Conservation (phyloP, 2,113 vertebrate species). For the Lampris megalopsis region DNA sequence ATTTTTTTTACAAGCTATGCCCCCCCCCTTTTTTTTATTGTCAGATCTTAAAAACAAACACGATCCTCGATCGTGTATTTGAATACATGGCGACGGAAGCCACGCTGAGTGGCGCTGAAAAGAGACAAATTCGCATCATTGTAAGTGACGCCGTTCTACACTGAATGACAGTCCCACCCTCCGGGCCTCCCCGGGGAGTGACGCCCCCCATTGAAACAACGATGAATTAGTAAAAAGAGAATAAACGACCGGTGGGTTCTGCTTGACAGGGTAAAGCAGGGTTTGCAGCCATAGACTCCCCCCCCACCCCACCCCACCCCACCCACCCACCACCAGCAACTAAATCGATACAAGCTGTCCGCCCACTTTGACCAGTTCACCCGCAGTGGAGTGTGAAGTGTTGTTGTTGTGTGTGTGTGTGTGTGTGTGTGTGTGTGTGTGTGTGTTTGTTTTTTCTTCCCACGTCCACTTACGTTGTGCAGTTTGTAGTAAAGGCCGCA, state of each 20-base stretch:
- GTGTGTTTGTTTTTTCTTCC: constrained; percentile 2
- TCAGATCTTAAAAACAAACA: constrained; percentile 78
- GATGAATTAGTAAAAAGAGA: constrained; percentile 78
- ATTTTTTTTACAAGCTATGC: constrained; percentile 6
- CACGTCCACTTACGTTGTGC: constrained; percentile 96
- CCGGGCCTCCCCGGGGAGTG: constrained; percentile 80
- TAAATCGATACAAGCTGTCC: constrained; percentile 83
- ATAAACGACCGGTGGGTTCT: constrained; percentile 76
- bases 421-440: too few species aligned
- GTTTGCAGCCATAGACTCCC: constrained; percentile 66
- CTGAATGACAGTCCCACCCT: constrained; percentile 83
- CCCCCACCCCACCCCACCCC: too few species aligned
- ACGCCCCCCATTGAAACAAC: constrained; percentile 84
- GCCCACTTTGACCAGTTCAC: constrained; percentile 77
- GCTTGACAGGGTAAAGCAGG: constrained; percentile 78
- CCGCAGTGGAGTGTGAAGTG: too few species aligned
- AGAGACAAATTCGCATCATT: constrained; percentile 83
- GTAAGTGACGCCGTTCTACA: constrained; percentile 80
- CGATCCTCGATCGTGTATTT: constrained; percentile 67
- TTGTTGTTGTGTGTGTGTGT: too few species aligned
- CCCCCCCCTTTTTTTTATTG: constrained; percentile 56
- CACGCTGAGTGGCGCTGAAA: constrained; percentile 76
- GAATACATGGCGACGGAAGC: constrained; percentile 77
- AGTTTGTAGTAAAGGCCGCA: constrained; percentile 99
- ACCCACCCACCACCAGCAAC: constrained; percentile 33